These are phyloP conservation scores for Scortum barcoo DNA, from an alignment of 2,113 vertebrate species.

Conservation along the genomic window DNA sequence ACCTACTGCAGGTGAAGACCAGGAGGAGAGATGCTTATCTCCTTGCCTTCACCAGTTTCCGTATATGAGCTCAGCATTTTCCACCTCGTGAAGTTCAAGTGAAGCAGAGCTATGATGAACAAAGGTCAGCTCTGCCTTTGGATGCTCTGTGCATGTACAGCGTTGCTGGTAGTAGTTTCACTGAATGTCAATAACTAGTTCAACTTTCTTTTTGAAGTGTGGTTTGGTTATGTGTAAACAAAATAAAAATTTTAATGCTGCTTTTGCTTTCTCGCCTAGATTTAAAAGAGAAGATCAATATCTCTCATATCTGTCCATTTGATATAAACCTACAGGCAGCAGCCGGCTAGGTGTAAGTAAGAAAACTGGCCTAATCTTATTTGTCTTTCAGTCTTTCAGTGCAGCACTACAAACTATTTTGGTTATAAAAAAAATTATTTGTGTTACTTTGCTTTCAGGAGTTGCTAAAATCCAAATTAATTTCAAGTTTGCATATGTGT, in stretches of 20 bases:
- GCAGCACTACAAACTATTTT: neutral
- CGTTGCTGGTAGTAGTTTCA: neutral
- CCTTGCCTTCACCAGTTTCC: neutral
- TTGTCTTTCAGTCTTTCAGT: neutral
- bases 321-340: neutral
- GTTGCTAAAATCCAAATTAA: neutral
- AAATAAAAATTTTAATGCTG: neutral
- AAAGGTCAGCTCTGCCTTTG: neutral
- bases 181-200: neutral
- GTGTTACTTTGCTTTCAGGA: neutral
- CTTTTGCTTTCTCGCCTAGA: neutral
- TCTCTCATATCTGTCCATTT: neutral
- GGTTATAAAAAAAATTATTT: neutral
- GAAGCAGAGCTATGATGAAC: neutral
- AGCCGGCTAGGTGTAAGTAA: neutral
- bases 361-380: neutral
- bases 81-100: neutral
- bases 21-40: neutral
- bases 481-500: neutral
- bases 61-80: neutral
- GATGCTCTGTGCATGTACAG: neutral
- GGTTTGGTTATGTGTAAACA: neutral
- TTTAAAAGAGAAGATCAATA: neutral
- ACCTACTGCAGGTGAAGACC: conserved; percentile 47
- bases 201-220: neutral